phyloP scores from a whole-genome alignment of 2,888 invertebrate species.

The Theodoxus fluviatilis region DNA sequence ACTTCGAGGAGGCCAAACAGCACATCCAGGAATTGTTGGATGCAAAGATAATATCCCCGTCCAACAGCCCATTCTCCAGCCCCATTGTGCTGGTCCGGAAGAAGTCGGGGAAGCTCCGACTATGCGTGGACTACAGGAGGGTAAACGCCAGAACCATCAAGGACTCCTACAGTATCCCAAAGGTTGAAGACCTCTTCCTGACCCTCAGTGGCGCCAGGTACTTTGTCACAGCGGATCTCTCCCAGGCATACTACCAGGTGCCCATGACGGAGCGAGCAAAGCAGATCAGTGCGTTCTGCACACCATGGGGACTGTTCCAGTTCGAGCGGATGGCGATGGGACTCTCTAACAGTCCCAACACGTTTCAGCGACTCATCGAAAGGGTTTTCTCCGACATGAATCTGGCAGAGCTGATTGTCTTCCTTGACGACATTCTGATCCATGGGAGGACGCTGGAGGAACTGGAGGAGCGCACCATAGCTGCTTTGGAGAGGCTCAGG shows the following conservation, averaged over 20 bases:
- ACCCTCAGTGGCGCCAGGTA: conserved; percentile 7
- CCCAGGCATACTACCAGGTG: conserved; percentile 18
- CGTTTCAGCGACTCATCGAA: conserved; percentile 24
- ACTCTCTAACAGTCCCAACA: conserved; percentile 7
- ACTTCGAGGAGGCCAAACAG: conserved; percentile 20
- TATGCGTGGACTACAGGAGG: conserved; percentile 15
- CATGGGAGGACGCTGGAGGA: conserved; percentile 14
- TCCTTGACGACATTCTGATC: conserved; percentile 20
- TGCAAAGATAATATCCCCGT: conserved; percentile 13
- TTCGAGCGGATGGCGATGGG: conserved; percentile 13
- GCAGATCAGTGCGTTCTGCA: conserved; percentile 18
- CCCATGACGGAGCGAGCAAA: conserved; percentile 15
- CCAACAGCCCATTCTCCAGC: not conserved
- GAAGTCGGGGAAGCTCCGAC: not conserved
- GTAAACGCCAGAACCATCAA: not conserved
- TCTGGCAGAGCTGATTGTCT: conserved; percentile 22
- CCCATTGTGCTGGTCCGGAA: conserved; percentile 22
- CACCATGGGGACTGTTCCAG: conserved; percentile 18
- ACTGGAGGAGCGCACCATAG: not conserved
- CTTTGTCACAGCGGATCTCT: conserved; percentile 13
- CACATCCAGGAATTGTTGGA: conserved; percentile 21
- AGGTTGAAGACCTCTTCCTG: conserved; percentile 20
- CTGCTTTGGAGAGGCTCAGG: not conserved
- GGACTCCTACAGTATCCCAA: conserved; percentile 17
- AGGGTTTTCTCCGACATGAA: conserved; percentile 25